Evolutionary conservation across 2,797 vertebrate species (phyloP), one percentile per base, ranked within the genome.

Genomic region (Rhinophrynus dorsalis): DNA sequence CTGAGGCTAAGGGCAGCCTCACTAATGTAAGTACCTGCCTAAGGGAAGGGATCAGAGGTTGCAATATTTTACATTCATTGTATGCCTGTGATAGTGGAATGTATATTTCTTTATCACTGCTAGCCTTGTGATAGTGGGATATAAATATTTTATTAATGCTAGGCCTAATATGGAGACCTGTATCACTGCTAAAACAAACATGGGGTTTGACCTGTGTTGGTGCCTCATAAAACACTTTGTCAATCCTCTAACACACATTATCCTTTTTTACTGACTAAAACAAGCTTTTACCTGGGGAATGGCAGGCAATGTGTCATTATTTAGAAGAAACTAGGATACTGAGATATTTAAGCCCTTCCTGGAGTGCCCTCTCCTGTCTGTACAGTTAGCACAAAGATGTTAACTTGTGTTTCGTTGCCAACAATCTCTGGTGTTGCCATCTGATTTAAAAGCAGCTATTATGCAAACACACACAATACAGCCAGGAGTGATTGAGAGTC

Each of bases 401-500:
- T 57, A 65, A 51, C 29, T 51, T 21, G 18, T 35, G 24, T 24
- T 64, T 18, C 52, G 35, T 15, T 59, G 61, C 23, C 52, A 58
- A 18, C 40, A 24, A 27, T 52, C 32, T 58, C 35, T 52, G 45
- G 61, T 35, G 18, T 29, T 66, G 32, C 42, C 50, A 51, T 59
- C 54, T 12, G 32, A 65, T 58, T 59, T 66, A 27, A 66, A 30
- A 32, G 50, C 68, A 71, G 37, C 54, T 59, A 54, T 66, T 73
- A 57, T 73, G 55, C 27, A 48, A 21, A 57, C 51, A 64, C 26
- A 58, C 66, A 73, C 55, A 73, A 5, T 27, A 45, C 69, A 57
- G 52, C 55, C 54, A 60, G 33, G 21, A 65, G 57, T 73, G 62
- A 73, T 59, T 59, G 69, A 66, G 59, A 66, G 40, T 23, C 54